Evolutionary conservation across 2,797 vertebrate species (phyloP).

Genomic region (Paedocypris micromegethes): DNA sequence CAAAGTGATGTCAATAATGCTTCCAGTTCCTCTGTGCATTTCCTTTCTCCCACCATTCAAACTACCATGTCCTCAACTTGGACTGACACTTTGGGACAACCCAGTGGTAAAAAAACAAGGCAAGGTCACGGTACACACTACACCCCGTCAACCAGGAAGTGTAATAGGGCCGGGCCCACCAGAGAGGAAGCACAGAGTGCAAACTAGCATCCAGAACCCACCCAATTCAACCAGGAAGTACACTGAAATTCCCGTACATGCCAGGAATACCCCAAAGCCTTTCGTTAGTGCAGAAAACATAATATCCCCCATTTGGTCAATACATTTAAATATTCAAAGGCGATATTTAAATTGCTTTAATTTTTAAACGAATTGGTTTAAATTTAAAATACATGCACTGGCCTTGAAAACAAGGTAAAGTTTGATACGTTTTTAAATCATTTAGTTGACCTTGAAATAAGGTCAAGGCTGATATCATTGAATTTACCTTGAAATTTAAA

Average conservation of each 20-base stretch:
- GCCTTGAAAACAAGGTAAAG: too few species aligned
- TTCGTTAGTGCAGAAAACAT: background rate
- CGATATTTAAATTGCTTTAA: too few species aligned
- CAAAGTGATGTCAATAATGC: background rate
- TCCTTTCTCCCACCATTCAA: conserved; percentile 31
- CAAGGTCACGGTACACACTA: conserved; percentile 59
- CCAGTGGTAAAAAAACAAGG: conserved; percentile 48
- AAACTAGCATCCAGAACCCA: conserved; percentile 59
- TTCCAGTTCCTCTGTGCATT: conserved; percentile 23
- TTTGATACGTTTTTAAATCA: too few species aligned
- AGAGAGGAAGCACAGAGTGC: conserved; percentile 69
- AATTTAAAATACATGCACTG: too few species aligned
- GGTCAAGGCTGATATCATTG: too few species aligned
- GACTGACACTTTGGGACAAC: conserved; percentile 48
- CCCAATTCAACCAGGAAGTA: conserved; percentile 52
- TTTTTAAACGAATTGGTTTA: too few species aligned
- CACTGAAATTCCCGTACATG: conserved; percentile 38
- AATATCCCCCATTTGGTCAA: background rate
- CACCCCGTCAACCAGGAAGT: conserved; percentile 61
- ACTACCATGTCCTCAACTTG: conserved; percentile 38
- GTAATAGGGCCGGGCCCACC: conserved; percentile 58
- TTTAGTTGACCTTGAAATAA: too few species aligned
- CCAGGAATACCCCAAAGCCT: conserved; percentile 11
- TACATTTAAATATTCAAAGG: too few species aligned
- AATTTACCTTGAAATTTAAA: too few species aligned